Base-by-base conservation (phyloP, 2,888 invertebrate genomes). In the Drosophila kanekoi region DNA sequence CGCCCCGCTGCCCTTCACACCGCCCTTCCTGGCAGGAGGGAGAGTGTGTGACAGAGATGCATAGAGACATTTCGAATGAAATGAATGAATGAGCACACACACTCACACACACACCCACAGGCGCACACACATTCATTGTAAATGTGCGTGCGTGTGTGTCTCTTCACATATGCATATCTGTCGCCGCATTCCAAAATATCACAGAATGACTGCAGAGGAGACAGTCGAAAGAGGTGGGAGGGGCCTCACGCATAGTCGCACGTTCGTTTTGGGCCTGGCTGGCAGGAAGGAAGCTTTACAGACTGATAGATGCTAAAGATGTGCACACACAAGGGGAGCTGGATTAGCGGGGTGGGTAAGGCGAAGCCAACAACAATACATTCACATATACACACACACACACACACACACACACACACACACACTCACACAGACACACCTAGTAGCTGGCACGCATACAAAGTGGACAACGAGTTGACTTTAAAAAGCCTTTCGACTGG, bases 301-400 rank as follows among this genome's bases (percentile, higher is more conserved):
- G 83, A 87, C 83, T 77, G 88, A 87, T 81, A 83, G 86, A 87
- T 85, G 83, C 87, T 71, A 81, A 87, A 87, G 81, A 87, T 78
- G 86, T 72, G 79, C 63, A 70, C 43, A 64, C 62, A 67, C 45
- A 60, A 14, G 16, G 18, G 18, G 51, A 11, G 16, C 44, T 10
- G 37, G 14, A 20, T 35, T 10, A 3, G 53, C 1, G 41, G 23
- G 13, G 9, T 16, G 13, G 32, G 3, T 4, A 10, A 18, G 20
- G 13, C 56, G 2, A 33, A 14, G 20, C 14, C 41, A 38, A 38
- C 47, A 57, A 60, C 51, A 57, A 48, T 28, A 35, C 49, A 37
- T 41, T 18, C 43, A 61, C 44, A 63, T 52, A 41, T 16, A 47
- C 63, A 45, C 51, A 14, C 54, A 35, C 14, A 11, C 49, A 44